A percentile compares a stretch with the other conserved stretches of the same genome.
Conservation (phyloP, 2,113 vertebrate species). For the Ancistrus triradiatus region DNA sequence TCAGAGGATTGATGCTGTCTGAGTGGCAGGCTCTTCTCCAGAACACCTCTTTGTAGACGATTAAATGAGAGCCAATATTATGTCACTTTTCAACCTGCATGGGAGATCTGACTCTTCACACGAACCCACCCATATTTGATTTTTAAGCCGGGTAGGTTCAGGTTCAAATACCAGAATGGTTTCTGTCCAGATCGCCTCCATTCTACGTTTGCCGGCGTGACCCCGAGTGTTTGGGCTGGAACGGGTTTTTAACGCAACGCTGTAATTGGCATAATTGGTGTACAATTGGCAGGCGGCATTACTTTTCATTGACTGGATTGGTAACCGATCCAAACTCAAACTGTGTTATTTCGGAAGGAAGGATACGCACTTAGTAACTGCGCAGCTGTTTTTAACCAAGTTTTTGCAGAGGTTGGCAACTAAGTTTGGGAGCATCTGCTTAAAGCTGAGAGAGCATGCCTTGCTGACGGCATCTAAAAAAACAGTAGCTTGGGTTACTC, state of each 20-base stretch:
- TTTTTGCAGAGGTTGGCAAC: conserved; percentile 29
- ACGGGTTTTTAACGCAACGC: no score
- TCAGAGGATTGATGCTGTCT: conserved; percentile 30
- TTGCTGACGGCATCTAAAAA: conserved; percentile 37
- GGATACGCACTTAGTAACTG: not conserved
- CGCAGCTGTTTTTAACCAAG: conserved; percentile 3
- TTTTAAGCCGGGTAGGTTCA: not conserved
- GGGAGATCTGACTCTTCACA: not conserved
- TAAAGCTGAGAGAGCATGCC: conserved; percentile 15
- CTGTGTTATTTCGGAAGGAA: not conserved
- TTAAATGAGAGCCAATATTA: conserved; percentile 53
- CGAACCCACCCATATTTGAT: not conserved
- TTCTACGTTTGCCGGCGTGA: not conserved
- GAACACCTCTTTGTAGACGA: conserved; percentile 22
- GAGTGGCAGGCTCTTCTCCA: conserved; percentile 52
- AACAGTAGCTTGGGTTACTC: not conserved
- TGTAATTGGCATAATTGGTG: no score
- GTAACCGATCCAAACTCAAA: not conserved
- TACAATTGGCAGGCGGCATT: no score
- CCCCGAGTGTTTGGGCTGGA: no score
- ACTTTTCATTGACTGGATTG: no score
- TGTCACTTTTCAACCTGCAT: conserved; percentile 51
- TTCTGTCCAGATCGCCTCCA: no score
- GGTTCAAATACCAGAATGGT: no score
- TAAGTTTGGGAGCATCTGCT: conserved; percentile 26